Conservation (phyloP, 92 coral and sea anemone genomes). For the Siderastrea radians region DNA sequence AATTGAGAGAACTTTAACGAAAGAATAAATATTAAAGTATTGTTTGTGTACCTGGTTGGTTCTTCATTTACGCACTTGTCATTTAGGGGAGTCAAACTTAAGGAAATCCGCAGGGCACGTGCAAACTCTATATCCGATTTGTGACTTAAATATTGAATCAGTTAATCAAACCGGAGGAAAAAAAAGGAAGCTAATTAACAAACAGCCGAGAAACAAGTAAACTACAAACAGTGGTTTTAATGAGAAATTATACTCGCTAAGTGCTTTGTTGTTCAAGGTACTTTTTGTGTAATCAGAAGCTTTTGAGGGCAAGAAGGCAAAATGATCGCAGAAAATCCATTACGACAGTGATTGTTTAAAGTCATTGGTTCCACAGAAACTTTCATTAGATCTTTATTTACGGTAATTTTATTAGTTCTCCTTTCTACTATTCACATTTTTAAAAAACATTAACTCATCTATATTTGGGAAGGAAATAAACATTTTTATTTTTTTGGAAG, state of each 20-base stretch:
- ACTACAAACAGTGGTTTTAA: conserved; percentile 9
- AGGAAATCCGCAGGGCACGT: conserved; percentile 30
- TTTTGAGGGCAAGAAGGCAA: not conserved
- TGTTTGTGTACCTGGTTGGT: conserved; percentile 8
- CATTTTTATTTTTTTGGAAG: too few species aligned
- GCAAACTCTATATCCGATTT: conserved; percentile 37
- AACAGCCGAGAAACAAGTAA: not conserved
- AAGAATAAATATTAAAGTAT: conserved; percentile 25
- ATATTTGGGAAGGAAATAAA: too few species aligned
- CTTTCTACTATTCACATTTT: too few species aligned
- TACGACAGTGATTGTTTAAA: too few species aligned
- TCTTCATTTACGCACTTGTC: conserved; percentile 11
- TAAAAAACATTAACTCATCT: too few species aligned
- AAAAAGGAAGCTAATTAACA: conserved; percentile 19
- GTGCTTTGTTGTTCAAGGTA: not conserved
- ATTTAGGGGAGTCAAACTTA: not conserved
- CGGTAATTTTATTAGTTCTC: too few species aligned
- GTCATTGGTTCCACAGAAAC: too few species aligned
- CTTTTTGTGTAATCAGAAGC: conserved; percentile 1
- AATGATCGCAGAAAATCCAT: not conserved
- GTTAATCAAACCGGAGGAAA: conserved; percentile 9
- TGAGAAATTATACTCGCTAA: conserved; percentile 26
- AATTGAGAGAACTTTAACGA: conserved; percentile 40
- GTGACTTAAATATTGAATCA: conserved; percentile 44
- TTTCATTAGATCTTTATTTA: too few species aligned